Evolutionary conservation across 2,113 vertebrate species (phyloP).

Genomic region (Epinephelus cyanopodus): DNA sequence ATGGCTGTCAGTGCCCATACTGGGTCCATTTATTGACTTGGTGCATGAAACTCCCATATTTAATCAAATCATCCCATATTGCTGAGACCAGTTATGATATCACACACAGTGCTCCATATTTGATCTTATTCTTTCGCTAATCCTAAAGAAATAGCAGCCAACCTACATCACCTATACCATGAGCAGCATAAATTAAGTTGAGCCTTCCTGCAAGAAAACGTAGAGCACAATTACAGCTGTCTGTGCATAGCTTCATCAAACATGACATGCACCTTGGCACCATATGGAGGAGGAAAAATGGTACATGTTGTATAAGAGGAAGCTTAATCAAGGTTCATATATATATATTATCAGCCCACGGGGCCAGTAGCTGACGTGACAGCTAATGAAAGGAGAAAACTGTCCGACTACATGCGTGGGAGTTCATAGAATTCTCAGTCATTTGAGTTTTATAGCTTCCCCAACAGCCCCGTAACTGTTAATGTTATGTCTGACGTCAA

Average conservation of each 20-base stretch:
- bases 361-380: constrained; percentile 8
- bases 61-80: neutral
- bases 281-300: constrained; percentile 26
- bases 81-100: neutral
- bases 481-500: neutral
- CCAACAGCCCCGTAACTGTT: neutral
- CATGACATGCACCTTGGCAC: constrained; percentile 25
- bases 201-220: constrained; percentile 13
- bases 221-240: constrained; percentile 21
- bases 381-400: neutral
- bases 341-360: constrained; percentile 10
- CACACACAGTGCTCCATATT: neutral
- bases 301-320: neutral
- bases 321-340: constrained; percentile 37
- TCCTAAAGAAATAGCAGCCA: constrained; percentile 4
- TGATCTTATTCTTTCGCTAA: neutral
- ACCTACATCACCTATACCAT: neutral
- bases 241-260: constrained; percentile 37
- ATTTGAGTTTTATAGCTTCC: neutral
- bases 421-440: neutral
- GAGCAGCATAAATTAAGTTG: neutral
- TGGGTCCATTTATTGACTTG: constrained; percentile 14
- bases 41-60: neutral
- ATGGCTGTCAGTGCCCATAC: neutral
- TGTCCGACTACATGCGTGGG: neutral